Percentiles rank a stretch among this genome's conserved stretches.
Evolutionary conservation across 2,113 vertebrate genomes (phyloP).

Genomic region (Sclerurus mexicanus): DNA sequence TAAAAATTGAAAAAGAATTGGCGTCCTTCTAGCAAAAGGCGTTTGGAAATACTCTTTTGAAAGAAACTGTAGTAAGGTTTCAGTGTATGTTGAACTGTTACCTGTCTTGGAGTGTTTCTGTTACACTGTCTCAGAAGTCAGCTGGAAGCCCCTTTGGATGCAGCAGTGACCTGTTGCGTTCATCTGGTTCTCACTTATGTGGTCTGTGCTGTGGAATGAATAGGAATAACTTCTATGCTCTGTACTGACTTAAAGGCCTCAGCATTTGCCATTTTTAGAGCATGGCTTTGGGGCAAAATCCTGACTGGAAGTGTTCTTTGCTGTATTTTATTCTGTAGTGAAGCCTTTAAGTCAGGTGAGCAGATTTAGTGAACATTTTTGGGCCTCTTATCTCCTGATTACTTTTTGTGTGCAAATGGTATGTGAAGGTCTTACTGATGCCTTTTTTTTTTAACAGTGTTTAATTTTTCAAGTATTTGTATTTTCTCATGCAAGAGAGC

Average conservation of each 20-base stretch:
- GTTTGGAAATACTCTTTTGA: background rate
- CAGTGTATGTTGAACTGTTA: background rate
- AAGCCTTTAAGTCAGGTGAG: background rate
- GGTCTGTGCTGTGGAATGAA: background rate
- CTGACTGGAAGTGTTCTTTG: background rate
- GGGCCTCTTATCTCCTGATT: background rate
- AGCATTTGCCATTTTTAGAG: background rate
- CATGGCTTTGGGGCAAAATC: background rate
- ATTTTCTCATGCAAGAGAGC: background rate
- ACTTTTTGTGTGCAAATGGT: background rate
- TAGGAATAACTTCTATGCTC: background rate
- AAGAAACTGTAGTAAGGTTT: background rate
- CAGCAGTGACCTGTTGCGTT: background rate
- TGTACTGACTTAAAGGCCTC: background rate
- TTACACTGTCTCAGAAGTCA: background rate
- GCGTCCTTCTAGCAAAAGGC: background rate
- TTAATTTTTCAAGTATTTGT: background rate
- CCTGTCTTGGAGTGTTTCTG: background rate
- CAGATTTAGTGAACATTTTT: background rate
- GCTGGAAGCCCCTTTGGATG: fast-evolving
- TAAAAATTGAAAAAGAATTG: background rate
- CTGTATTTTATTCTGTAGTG: background rate
- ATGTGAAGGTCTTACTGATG: background rate
- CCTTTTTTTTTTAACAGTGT: too few relatives aligned
- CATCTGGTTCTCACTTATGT: background rate